Evolutionary conservation across 1,140 invertebrate species (phyloP).

Genomic region (Cotesia glomerata): DNA sequence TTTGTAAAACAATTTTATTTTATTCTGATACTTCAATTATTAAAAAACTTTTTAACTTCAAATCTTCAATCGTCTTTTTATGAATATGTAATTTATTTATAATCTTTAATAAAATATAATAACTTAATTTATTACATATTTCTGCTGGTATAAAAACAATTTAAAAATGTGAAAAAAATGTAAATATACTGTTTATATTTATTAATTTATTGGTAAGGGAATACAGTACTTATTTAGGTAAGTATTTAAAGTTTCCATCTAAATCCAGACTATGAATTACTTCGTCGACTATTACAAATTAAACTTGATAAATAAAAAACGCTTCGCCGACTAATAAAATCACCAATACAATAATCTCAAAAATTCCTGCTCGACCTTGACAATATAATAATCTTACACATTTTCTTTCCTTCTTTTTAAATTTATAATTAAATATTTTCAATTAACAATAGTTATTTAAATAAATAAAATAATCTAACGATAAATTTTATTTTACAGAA

Average conservation of each 20-base stretch:
- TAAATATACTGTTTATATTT: not conserved
- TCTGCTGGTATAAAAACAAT: no score
- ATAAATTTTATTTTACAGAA: constrained; percentile 48
- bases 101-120: no score
- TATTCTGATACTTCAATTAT: not conserved
- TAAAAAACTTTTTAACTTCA: no score
- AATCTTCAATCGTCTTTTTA: not conserved
- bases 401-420: not conserved
- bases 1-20: not conserved
- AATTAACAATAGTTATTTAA: not conserved
- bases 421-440: not conserved
- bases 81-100: not conserved
- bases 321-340: constrained; percentile 1
- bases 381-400: not conserved
- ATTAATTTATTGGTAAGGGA: not conserved
- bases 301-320: not conserved
- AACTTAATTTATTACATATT: no score
- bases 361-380: not conserved
- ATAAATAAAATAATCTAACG: not conserved
- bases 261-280: not conserved
- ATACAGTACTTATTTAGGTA: constrained; percentile 20
- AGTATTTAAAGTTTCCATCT: constrained; percentile 26
- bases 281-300: not conserved
- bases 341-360: not conserved
- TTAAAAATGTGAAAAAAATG: not conserved